phyloP scores from a whole-genome alignment of 2,888 invertebrate species.

The Gnatocerus cornutus region DNA sequence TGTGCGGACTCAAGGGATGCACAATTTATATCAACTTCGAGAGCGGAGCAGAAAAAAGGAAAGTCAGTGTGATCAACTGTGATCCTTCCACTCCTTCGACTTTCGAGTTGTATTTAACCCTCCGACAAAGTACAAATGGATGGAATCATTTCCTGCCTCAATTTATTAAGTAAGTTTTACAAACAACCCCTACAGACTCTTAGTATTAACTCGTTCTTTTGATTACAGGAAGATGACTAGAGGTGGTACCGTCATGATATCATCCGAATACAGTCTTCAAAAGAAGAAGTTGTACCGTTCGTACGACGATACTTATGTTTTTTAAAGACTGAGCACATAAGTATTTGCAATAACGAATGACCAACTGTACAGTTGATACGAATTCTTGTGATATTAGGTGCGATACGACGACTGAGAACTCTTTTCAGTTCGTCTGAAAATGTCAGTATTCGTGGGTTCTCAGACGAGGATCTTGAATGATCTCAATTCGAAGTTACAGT shows the following conservation, averaged over 20 bases:
- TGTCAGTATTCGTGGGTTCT: slow-evolving; percentile 26
- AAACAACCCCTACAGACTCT: too few species aligned
- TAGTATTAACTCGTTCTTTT: neutral
- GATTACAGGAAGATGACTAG: slow-evolving; percentile 84
- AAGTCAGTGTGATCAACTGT: slow-evolving; percentile 86
- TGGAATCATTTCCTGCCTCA: slow-evolving; percentile 91
- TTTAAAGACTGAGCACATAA: slow-evolving; percentile 38
- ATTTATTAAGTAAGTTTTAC: slow-evolving; percentile 88
- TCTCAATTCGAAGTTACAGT: slow-evolving; percentile 32
- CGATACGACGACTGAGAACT: slow-evolving; percentile 38
- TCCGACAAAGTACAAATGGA: slow-evolving; percentile 87
- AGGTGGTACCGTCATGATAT: slow-evolving; percentile 90
- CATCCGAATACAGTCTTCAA: slow-evolving; percentile 88
- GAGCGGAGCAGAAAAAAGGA: slow-evolving; percentile 77
- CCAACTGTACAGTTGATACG: neutral
- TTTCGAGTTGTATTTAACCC: slow-evolving; percentile 89
- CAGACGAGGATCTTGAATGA: slow-evolving; percentile 18
- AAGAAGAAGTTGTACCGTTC: slow-evolving; percentile 92
- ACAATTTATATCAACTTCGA: slow-evolving; percentile 88
- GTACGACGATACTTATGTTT: slow-evolving; percentile 47
- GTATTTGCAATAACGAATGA: slow-evolving; percentile 30
- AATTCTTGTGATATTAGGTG: slow-evolving; percentile 47
- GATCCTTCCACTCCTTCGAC: slow-evolving; percentile 90
- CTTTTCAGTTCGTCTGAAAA: slow-evolving; percentile 12
- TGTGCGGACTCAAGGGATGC: slow-evolving; percentile 91